phyloP scores from a whole-genome alignment of 2,888 invertebrate genomes.

The Acronicta alni region DNA sequence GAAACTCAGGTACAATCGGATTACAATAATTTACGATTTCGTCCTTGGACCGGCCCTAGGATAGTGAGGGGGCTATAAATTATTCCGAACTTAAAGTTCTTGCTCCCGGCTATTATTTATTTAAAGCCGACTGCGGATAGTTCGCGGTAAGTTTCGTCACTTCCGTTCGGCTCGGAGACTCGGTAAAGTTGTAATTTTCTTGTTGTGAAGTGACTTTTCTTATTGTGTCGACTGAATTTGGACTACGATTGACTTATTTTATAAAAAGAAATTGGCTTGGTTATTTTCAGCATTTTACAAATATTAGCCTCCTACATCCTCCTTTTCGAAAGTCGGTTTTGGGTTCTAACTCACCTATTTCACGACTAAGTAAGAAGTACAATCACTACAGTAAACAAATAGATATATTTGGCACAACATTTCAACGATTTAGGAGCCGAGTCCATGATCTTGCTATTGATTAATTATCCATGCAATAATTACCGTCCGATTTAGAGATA shows the following conservation, averaged over 20 bases:
- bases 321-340: too few species aligned
- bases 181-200: slow-evolving; percentile 33
- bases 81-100: slow-evolving; percentile 58
- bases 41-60: slow-evolving; percentile 34
- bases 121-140: slow-evolving; percentile 51
- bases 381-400: too few species aligned
- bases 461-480: too few species aligned
- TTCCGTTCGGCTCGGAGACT: slow-evolving; percentile 37
- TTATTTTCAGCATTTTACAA: too few species aligned
- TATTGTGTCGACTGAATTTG: slow-evolving; percentile 32
- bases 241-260: slow-evolving; percentile 26
- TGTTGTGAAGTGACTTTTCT: slow-evolving; percentile 30
- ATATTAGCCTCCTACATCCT: too few species aligned
- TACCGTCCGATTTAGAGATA: too few species aligned
- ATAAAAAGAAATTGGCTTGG: not conserved
- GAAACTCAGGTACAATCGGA: slow-evolving; percentile 44
- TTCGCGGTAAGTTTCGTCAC: slow-evolving; percentile 49
- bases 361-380: too few species aligned
- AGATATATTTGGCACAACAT: too few species aligned
- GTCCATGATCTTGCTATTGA: too few species aligned
- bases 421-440: too few species aligned
- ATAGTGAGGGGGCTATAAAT: slow-evolving; percentile 61
- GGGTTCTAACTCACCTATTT: too few species aligned
- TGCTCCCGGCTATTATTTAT: slow-evolving; percentile 60
- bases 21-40: slow-evolving; percentile 55